Percentiles rank a stretch among this genome's conserved stretches.
Conservation (phyloP, 2,888 invertebrate genomes). For the Tenthredo notha region DNA sequence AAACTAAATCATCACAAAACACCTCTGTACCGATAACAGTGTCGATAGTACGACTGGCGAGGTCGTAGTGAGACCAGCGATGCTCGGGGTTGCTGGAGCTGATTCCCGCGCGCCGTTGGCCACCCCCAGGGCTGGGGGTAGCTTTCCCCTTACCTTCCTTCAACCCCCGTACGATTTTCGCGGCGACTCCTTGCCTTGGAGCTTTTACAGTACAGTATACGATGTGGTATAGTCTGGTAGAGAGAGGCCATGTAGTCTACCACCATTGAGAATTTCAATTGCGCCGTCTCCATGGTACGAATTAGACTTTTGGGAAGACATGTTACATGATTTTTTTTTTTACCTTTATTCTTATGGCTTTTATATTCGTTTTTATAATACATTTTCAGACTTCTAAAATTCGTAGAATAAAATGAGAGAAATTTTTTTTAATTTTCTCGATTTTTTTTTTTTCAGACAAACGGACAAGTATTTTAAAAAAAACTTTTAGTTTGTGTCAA, state of each 20-base stretch:
- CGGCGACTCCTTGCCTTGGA: conserved; percentile 33
- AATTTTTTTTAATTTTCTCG: too few species aligned
- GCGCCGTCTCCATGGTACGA: conserved; percentile 13
- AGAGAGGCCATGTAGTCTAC: neutral
- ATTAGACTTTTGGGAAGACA: neutral
- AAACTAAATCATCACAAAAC: neutral
- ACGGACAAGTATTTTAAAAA: too few species aligned
- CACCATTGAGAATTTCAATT: conserved; percentile 29
- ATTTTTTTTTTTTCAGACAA: too few species aligned
- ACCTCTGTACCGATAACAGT: conserved; percentile 55
- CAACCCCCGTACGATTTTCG: conserved; percentile 13
- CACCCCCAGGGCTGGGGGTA: conserved; percentile 8
- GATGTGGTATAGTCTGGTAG: neutral
- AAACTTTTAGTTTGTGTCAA: too few species aligned
- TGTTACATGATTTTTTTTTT: neutral
- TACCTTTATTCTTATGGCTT: neutral
- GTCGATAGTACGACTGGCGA: conserved; percentile 70
- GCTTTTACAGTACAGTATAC: conserved; percentile 7
- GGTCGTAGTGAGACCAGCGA: conserved; percentile 68
- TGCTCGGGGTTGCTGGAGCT: conserved; percentile 45
- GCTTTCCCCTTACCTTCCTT: neutral
- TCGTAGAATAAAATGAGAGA: too few species aligned
- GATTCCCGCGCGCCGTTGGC: conserved; percentile 42
- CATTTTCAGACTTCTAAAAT: too few species aligned
- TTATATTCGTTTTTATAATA: neutral